Conservation (phyloP, 2,888 invertebrate species). For the Microdon myrmicae region DNA sequence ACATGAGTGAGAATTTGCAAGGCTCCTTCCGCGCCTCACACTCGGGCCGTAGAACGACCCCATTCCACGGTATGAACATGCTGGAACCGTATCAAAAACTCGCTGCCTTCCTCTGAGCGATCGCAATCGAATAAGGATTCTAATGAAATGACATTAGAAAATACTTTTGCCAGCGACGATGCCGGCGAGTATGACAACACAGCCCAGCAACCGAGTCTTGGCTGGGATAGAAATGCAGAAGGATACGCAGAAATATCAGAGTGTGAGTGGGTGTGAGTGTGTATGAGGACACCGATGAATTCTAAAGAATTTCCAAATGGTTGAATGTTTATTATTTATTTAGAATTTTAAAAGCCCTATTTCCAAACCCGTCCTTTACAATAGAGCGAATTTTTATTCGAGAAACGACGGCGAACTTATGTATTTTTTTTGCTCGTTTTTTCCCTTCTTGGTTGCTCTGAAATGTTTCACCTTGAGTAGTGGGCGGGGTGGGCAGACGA, state of each 20-base stretch:
- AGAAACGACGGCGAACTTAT: no score
- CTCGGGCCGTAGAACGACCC: conserved; percentile 6
- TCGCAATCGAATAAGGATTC: conserved; percentile 51
- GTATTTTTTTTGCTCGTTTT: background rate
- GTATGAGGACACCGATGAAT: conserved; percentile 16
- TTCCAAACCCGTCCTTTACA: conserved; percentile 12
- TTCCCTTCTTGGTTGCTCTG: conserved; percentile 1
- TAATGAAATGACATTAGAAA: conserved; percentile 53
- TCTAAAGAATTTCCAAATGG: conserved; percentile 33
- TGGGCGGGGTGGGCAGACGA: background rate
- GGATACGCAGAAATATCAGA: background rate
- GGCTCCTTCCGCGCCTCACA: conserved; percentile 16
- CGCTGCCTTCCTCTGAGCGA: conserved; percentile 38
- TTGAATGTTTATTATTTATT: conserved; percentile 51
- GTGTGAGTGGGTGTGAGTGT: conserved; percentile 4
- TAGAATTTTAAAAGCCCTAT: conserved; percentile 48
- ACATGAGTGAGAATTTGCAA: conserved; percentile 48
- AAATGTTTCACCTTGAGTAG: conserved; percentile 40
- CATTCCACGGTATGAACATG: no score
- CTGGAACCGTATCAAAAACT: no score
- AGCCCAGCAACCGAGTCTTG: no score
- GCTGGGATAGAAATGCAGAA: conserved; percentile 2
- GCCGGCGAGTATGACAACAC: no score
- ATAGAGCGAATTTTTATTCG: conserved; percentile 8
- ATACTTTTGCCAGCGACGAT: conserved; percentile 43